Base-by-base conservation (phyloP, 2,113 vertebrate genomes). In the Centropus unirufus region DNA sequence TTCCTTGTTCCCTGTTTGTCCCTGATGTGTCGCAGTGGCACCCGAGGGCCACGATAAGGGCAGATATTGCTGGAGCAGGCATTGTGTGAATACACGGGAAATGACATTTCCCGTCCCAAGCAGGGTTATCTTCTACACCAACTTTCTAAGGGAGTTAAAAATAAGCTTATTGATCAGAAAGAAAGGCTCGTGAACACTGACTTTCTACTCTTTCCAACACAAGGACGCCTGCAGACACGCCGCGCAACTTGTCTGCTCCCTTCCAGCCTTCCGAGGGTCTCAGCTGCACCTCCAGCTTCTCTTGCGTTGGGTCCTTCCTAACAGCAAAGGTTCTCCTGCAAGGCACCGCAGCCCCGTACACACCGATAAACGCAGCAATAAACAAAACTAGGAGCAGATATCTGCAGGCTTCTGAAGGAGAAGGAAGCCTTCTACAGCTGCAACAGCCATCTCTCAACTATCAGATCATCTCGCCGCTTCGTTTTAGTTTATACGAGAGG, bases 141-240 rank as follows among this genome's bases (percentile, higher is more conserved):
- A 2, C 67, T 87, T 92, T 92, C 91, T 76, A 80, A 19, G 70
- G 0, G 1, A 91, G 93, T 85, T 95, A 94, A 96, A 91, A 96
- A 89, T 89, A 92, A 97, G 32, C 59, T 82, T 85, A 54, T 88
- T 96, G 93, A 96, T 93, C 70, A 79, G 62, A 58, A 93, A 93
- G 67, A 64, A 79, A 68, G 0, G 3, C 67, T 83, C 3, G 4
- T 8, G 14, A 87, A 61, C 78, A 72, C 39, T 27, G 52, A 79
- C 49, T 67, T 81, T 32, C 73, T 21, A 74, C 52, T 17, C 47
- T 57, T 47, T 19, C 63, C 54, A 40, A 15, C 32, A 21, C 26
- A 5, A 17, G 49, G 7, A 39, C 27, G 75, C 24, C 70, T 49
- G 63, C 51, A 21, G 58, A 23, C 72, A 23, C 0, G 0, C 52